Conservation (phyloP, 35 echinoderm and acorn worm genomes). For the Nesometra sesokonis region DNA sequence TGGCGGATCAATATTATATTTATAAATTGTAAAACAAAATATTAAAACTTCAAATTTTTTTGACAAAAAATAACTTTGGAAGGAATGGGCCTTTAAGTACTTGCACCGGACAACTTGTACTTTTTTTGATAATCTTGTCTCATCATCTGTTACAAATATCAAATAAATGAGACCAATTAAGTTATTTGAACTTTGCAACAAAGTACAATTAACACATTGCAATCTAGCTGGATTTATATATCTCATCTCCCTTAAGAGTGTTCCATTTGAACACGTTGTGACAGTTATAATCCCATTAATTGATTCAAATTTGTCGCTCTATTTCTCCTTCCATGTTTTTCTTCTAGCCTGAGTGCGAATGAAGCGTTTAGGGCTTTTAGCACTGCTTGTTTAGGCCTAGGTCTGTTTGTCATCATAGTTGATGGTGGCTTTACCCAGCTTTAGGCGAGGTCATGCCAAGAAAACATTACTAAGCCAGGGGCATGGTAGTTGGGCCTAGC, state of each 20-base stretch:
- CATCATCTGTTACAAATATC: neutral
- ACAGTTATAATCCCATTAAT: neutral
- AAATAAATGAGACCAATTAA: neutral
- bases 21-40: no score
- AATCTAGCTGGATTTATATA: neutral
- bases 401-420: neutral
- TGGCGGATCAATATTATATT: no score
- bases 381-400: neutral
- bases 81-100: no score
- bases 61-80: no score
- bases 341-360: no score
- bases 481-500: neutral
- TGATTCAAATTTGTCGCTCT: neutral
- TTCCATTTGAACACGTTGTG: neutral
- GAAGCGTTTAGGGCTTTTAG: no score
- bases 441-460: neutral
- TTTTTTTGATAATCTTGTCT: no score
- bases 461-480: neutral
- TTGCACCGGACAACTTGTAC: no score
- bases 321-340: neutral
- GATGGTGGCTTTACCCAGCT: neutral
- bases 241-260: neutral
- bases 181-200: neutral
- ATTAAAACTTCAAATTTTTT: no score
- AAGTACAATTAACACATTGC: neutral